Base-by-base conservation (phyloP, 2,113 vertebrate species). In the Eleginops maclovinus region DNA sequence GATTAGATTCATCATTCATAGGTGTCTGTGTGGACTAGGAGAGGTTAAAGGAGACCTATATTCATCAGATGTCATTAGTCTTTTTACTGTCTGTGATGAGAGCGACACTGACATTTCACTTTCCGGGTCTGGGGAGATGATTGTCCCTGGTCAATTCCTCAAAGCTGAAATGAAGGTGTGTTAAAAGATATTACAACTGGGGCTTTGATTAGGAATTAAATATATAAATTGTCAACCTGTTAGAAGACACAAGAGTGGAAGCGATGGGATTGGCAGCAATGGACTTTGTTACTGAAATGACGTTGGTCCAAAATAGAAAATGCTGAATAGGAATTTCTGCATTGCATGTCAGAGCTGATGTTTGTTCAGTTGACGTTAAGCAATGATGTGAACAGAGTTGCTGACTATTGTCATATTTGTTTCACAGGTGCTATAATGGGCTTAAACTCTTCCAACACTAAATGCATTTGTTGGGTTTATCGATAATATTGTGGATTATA, bases 81-180 rank as follows among this genome's bases (percentile, higher is more conserved):
- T 63, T 67, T 73, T 60, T 28, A 24, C 9, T 61, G 15, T 46
- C 47, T 70, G 58, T 41, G 11, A 58, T 77, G 65, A 80, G 69
- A 43, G 66, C 65, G 65, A 72, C 36, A 26, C 17, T 2, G 36
- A 28, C 2, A 10, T 43, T 41, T 84, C 10, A 28, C 49, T 17
- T 31, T 31, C 28, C 14, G 66, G 65, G 26, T 31, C 44, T 54
- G 12, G 19, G 10, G 46, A 54, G 44, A 31, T 1, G 11, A 64
- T 4, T 16, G 54, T 19, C 47, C 13, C 19, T 21, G 10, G 17
- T 41, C 51, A 53, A 51, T 54, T 56, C 15, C 69, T 56, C 44
- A 69, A 63, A 64, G 56, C 54, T 49, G 40, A 75, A 55, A 46
- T n/a, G 31, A 71, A 1, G 5, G 10, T 36, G 56, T 36, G 6